A percentile compares a stretch with the other conserved stretches of the same genome.
Conservation (phyloP, 2,888 invertebrate species). For the Digitonthophagus gazella region DNA sequence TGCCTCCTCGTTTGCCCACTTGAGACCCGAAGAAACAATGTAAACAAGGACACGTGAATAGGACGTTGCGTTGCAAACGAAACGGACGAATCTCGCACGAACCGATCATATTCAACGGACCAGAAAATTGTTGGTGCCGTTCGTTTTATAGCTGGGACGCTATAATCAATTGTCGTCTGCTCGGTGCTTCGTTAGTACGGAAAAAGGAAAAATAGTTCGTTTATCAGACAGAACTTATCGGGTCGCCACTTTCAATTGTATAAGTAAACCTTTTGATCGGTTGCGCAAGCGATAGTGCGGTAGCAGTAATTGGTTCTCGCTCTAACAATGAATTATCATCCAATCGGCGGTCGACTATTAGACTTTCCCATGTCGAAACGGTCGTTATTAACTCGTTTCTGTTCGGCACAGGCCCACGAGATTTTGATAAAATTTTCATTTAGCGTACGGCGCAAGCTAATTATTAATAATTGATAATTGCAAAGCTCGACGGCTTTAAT, state of each 20-base stretch:
- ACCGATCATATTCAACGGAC: background rate
- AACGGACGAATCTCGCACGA: background rate
- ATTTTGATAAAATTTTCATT: background rate
- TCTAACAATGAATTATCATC: constrained; percentile 13
- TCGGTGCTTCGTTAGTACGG: background rate
- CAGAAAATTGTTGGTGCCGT: background rate
- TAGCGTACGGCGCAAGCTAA: background rate
- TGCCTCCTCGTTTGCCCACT: background rate
- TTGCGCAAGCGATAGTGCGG: constrained; percentile 7
- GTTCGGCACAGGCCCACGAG: background rate
- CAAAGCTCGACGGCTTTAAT: background rate
- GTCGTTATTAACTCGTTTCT: background rate
- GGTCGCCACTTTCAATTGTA: constrained; percentile 11
- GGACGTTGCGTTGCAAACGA: background rate
- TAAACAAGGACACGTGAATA: background rate
- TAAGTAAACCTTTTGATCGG: constrained; percentile 4
- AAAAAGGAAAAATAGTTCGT: background rate
- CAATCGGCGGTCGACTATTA: constrained; percentile 6
- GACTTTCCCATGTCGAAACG: constrained; percentile 1
- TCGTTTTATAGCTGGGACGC: background rate
- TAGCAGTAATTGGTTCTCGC: constrained; percentile 11
- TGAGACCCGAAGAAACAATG: background rate
- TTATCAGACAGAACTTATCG: background rate
- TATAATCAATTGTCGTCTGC: background rate
- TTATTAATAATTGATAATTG: background rate